Conservation (phyloP, 2,797 vertebrate genomes). For the Phataginus tricuspis region DNA sequence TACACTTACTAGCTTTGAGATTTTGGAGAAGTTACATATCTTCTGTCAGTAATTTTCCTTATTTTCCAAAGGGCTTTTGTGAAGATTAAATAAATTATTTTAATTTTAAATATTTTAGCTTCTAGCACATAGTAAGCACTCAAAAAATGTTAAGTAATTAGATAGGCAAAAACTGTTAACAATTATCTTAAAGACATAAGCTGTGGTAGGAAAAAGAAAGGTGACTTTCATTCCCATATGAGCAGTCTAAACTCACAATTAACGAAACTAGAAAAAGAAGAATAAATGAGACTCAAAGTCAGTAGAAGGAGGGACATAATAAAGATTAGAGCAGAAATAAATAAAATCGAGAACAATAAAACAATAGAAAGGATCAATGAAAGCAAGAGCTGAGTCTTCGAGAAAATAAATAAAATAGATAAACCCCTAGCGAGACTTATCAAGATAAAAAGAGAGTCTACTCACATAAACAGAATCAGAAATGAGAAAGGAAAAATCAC, state of each 20-base stretch:
- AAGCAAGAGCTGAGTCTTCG: too few relatives aligned
- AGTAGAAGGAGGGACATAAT: too few relatives aligned
- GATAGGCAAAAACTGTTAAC: neutral
- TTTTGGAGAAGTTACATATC: neutral
- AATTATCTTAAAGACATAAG: neutral
- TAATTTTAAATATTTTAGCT: constrained; percentile 34
- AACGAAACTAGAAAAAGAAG: neutral
- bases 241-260: too few relatives aligned
- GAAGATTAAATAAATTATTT: neutral
- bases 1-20: neutral
- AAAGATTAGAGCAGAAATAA: too few relatives aligned
- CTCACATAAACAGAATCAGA: too few relatives aligned
- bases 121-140: constrained; percentile 10
- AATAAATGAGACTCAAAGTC: too few relatives aligned
- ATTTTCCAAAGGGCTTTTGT: constrained; percentile 18
- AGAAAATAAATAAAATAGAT: too few relatives aligned
- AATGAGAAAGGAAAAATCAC: too few relatives aligned
- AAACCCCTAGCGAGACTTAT: too few relatives aligned
- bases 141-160: constrained; percentile 23
- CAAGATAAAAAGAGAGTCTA: too few relatives aligned
- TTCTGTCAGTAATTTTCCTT: constrained; percentile 1
- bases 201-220: neutral
- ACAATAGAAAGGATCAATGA: too few relatives aligned
- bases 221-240: neutral
- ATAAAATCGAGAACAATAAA: too few relatives aligned